Percentiles rank a stretch among this genome's conserved stretches.
phyloP scores from a whole-genome alignment of 2,888 invertebrate species.

The Eustalomyia histrio region DNA sequence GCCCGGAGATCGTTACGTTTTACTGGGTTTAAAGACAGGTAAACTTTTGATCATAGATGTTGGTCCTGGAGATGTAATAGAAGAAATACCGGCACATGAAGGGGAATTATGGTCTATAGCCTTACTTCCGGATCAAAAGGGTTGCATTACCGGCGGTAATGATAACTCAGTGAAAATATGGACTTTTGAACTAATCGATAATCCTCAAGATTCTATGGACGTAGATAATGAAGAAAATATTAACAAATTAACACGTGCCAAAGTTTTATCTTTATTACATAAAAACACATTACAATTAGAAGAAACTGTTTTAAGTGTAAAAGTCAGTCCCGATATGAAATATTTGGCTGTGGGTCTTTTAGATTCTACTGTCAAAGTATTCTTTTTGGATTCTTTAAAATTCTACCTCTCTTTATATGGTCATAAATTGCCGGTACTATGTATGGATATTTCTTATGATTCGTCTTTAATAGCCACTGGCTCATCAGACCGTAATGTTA shows the following conservation, averaged over 20 bases:
- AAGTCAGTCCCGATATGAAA: conserved; percentile 90
- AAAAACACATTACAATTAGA: conserved; percentile 91
- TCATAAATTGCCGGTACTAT: conserved; percentile 95
- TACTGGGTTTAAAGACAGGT: conserved; percentile 93
- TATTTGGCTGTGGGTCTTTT: conserved; percentile 93
- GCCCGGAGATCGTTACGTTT: conserved; percentile 92
- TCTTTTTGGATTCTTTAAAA: conserved; percentile 96
- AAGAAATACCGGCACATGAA: conserved; percentile 90
- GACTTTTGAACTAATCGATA: conserved; percentile 92
- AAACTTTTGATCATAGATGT: conserved; percentile 90
- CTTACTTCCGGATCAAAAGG: conserved; percentile 89
- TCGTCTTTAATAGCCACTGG: conserved; percentile 93
- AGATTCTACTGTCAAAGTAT: conserved; percentile 96
- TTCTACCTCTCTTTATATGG: conserved; percentile 97
- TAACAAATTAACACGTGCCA: conserved; percentile 67
- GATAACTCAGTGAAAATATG: conserved; percentile 96
- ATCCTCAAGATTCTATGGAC: conserved; percentile 82
- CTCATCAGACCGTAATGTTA: conserved; percentile 96
- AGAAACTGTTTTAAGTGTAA: conserved; percentile 91
- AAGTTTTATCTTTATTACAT: conserved; percentile 88
- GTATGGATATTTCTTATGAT: conserved; percentile 95
- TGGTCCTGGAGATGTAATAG: conserved; percentile 88
- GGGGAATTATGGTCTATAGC: conserved; percentile 90
- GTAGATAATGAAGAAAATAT: conserved; percentile 24
- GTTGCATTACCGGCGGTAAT: conserved; percentile 91